Evolutionary conservation across 1,140 invertebrate genomes (phyloP).

Genomic region (Drosophila busckii): DNA sequence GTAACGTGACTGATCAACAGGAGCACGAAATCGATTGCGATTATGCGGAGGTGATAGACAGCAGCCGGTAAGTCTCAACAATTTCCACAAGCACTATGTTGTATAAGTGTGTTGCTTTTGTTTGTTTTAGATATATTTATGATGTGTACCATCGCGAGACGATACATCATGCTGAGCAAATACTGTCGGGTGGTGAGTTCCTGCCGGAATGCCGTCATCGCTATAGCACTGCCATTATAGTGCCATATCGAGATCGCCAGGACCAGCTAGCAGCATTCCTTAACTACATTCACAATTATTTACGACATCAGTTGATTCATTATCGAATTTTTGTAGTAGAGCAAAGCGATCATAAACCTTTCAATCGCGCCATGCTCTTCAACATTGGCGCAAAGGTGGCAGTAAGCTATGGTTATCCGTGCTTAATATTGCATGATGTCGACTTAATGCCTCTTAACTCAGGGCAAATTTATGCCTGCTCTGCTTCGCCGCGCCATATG

Average conservation of each 20-base stretch:
- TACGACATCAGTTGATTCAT: slow-evolving; percentile 90
- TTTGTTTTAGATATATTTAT: slow-evolving; percentile 62
- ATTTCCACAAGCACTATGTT: no score
- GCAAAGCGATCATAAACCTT: slow-evolving; percentile 87
- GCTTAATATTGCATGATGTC: slow-evolving; percentile 97
- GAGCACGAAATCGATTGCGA: slow-evolving; percentile 48
- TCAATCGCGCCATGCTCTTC: slow-evolving; percentile 96
- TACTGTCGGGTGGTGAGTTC: slow-evolving; percentile 61
- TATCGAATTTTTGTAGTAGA: slow-evolving; percentile 94
- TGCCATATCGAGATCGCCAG: slow-evolving; percentile 92
- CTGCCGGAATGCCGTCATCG: slow-evolving; percentile 86
- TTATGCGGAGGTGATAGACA: slow-evolving; percentile 61
- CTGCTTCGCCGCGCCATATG: slow-evolving; percentile 92
- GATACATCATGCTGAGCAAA: slow-evolving; percentile 52
- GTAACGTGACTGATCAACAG: no score
- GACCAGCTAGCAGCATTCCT: slow-evolving; percentile 89
- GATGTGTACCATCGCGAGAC: slow-evolving; percentile 43
- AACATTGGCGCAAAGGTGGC: slow-evolving; percentile 94
- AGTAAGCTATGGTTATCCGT: slow-evolving; percentile 86
- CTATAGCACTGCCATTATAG: slow-evolving; percentile 90
- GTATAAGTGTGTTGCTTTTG: no score
- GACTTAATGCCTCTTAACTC: slow-evolving; percentile 94
- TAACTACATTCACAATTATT: slow-evolving; percentile 93
- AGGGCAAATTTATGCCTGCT: slow-evolving; percentile 95
- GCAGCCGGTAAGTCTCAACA: no score